These are phyloP conservation scores for Pomatorhinus ruficollis DNA, from an alignment of 2,113 vertebrate species.

Conservation along the genomic window DNA sequence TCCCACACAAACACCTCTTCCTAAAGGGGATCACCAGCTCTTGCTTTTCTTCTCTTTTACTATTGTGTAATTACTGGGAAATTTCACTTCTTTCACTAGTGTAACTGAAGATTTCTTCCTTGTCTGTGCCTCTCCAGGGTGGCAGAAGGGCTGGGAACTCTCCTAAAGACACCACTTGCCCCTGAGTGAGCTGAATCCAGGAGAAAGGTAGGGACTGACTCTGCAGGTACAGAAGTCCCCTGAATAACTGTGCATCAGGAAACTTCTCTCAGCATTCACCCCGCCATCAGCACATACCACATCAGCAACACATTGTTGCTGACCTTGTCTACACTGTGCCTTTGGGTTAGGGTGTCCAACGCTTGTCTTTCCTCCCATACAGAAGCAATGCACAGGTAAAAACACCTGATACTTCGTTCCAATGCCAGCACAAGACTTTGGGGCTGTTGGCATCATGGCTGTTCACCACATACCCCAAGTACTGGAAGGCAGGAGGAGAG, in stretches of 20 bases:
- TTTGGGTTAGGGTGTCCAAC: not conserved
- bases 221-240: not conserved
- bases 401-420: not conserved
- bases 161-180: not conserved
- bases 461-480: fast-evolving
- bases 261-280: not conserved
- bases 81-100: not conserved
- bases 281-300: not conserved
- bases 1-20: not conserved
- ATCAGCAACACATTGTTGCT: no score
- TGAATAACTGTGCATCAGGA: not conserved
- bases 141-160: not conserved
- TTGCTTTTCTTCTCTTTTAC: not conserved
- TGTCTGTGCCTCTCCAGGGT: fast-evolving
- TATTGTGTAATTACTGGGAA: not conserved
- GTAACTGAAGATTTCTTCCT: not conserved
- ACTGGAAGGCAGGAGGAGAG: not conserved
- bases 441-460: not conserved
- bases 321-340: not conserved
- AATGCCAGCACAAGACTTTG: not conserved
- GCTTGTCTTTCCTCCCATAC: not conserved
- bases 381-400: not conserved
- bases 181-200: not conserved
- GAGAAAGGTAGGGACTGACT: not conserved
- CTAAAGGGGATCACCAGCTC: not conserved